These are phyloP conservation scores for Rotaria magnacalcarata DNA, from an alignment of 2,888 invertebrate species.

Conservation along the genomic window DNA sequence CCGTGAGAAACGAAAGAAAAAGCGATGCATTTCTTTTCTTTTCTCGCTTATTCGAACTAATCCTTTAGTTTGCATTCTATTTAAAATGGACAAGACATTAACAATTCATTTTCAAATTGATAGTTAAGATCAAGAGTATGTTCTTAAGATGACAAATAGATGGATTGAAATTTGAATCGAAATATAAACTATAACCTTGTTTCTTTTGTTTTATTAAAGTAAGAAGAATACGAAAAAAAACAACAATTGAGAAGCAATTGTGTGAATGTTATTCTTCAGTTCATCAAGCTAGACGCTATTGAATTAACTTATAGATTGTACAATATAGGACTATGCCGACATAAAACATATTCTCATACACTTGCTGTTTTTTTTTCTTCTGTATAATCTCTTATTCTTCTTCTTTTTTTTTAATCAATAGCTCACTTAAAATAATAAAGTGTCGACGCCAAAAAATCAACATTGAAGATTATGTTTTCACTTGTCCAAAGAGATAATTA, in stretches of 20 bases:
- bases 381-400: neutral
- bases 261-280: neutral
- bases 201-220: too few relatives aligned
- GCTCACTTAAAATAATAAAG: neutral
- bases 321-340: neutral
- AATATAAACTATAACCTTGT: neutral
- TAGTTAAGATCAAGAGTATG: neutral
- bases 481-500: too few relatives aligned
- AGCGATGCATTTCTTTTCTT: neutral
- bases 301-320: conserved; percentile 10
- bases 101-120: neutral
- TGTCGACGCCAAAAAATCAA: neutral
- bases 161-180: conserved; percentile 9
- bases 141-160: neutral
- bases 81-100: neutral
- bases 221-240: neutral
- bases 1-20: neutral
- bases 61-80: neutral
- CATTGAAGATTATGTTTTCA: too few relatives aligned
- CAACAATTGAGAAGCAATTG: neutral
- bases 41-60: neutral
- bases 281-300: conserved; percentile 22
- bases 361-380: neutral
- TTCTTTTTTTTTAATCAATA: neutral
- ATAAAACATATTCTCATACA: neutral